Base-by-base conservation (phyloP, 2,888 invertebrate genomes). In the Leptinotarsa peninsularis region DNA sequence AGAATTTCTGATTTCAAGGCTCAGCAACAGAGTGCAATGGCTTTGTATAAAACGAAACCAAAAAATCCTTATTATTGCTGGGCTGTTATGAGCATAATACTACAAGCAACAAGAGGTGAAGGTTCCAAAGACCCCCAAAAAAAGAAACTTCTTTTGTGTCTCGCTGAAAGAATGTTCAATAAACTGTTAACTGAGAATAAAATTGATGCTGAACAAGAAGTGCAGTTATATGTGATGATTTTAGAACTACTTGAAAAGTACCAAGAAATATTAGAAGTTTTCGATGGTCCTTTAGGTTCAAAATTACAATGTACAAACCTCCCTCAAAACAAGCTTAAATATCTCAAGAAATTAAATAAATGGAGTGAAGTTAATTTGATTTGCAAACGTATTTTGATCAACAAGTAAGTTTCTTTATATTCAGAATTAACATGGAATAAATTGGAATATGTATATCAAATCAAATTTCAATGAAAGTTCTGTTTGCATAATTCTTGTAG, bases 41-140 rank as follows among this genome's bases (percentile, higher is more conserved):
- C 93, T 15, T 90, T 99, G 52, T 98, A 96, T 89, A 98, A 97
- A 90, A 90, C 96, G 73, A 94, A 94, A 84, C 95, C 96, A 3
- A 98, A 98, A 88, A 97, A 96, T 87, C 98, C 98, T 0, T 99
- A 99, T 87, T 98, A 98, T 87, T 98, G 97, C 88, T 99, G 99
- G 99, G 96, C 96, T 23, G 95, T 99, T 14, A 98, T 98, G 96
- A 98, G 98, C 87, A 93, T 97, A 82, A 94, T 98, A 27, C 92
- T 98, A 90, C 98, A 98, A 92, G 96, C 96, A 83, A 85, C 84
- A 0, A 79, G 85, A 74, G 85, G 85, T 10, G 84, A 84, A 86
- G 88, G 90, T 49, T 78, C 87, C 15, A 89, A 89, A 7, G 91
- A 92, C 82, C 87, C 88, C 10, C 89, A 90, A 1, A 93, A 93